Base-by-base conservation (phyloP, 2,113 vertebrate species). In the Oncorhynchus gorbuscha region DNA sequence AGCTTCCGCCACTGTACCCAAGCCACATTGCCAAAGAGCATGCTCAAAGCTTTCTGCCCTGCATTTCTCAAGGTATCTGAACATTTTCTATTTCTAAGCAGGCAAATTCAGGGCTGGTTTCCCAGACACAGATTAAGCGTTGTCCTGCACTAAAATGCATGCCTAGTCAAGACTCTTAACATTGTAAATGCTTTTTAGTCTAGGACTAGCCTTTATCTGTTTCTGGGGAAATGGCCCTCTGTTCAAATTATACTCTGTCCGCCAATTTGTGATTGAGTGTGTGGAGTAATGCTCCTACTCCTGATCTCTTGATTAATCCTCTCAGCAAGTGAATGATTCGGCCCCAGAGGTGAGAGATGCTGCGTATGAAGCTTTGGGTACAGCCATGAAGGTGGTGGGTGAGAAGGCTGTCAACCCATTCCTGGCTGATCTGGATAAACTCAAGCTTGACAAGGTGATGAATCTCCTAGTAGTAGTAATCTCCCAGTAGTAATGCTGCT, bases 391-490 rank as follows among this genome's bases (percentile, higher is more conserved):
- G 84, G 97, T 98, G 68, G 95, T 97, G 77, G 98, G 98, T 71
- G 98, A 99, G 89, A 98, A 96, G 88, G 96, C 95, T 13, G 96
- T 99, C 67, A 99, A 98, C 85, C 95, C 96, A 16, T 99, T 97
- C 85, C 89, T 99, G 72, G 65, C 93, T 68, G 98, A 99, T 84
- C 89, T 99, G 81, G 97, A 99, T 84, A 99, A 99, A 87, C 93
- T 99, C 67, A 99, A 99, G 85, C 94, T 99, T 74, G 98, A 99
- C 74, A 95, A 95, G 92, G 98, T n/a, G n/a, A n/a, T n/a, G n/a
- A n/a, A n/a, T n/a, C n/a, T n/a, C n/a, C n/a, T n/a, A n/a, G n/a
- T n/a, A n/a, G n/a, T n/a, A n/a, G n/a, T n/a, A n/a, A n/a, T n/a
- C 9, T 45, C 39, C 39, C 12, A 45, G 39, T 3, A 12, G 9